These are phyloP conservation scores for Selenia dentaria DNA, from an alignment of 2,888 invertebrate species.

Conservation along the genomic window DNA sequence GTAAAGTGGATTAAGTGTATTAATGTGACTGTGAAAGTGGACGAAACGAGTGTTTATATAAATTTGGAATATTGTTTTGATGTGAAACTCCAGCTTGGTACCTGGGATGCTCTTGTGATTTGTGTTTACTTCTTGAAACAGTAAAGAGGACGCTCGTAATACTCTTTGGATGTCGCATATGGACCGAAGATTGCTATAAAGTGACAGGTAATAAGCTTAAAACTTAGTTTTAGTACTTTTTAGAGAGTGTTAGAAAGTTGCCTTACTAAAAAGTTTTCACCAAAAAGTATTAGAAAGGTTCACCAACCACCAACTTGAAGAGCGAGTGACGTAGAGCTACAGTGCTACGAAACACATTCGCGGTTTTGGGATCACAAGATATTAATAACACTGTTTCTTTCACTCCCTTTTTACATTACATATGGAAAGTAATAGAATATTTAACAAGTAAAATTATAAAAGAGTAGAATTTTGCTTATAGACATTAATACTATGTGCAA, in stretches of 20 bases:
- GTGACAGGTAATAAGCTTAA: constrained; percentile 56
- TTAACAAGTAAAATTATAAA: too few relatives aligned
- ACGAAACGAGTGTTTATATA: constrained; percentile 63
- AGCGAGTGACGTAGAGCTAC: constrained; percentile 10
- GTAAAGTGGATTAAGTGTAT: constrained; percentile 54
- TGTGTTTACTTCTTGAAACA: constrained; percentile 79
- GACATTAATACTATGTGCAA: too few relatives aligned
- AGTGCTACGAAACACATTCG: constrained; percentile 26
- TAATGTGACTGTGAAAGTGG: constrained; percentile 50
- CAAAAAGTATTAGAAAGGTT: constrained; percentile 63
- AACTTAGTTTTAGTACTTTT: constrained; percentile 70
- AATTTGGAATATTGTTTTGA: constrained; percentile 77
- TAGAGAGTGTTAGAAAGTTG: constrained; percentile 62
- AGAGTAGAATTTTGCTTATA: too few relatives aligned
- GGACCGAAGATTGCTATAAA: constrained; percentile 50
- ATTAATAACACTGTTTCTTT: constrained; percentile 1
- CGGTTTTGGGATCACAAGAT: constrained; percentile 27
- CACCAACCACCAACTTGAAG: constrained; percentile 46
- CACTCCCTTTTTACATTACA: background rate
- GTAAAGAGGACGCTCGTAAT: constrained; percentile 60
- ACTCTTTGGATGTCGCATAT: constrained; percentile 62
- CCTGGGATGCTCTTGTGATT: constrained; percentile 73
- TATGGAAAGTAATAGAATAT: too few relatives aligned
- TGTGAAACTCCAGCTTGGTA: constrained; percentile 73
- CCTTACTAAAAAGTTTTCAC: constrained; percentile 71